phyloP scores from a whole-genome alignment of 2,113 vertebrate genomes.

The Lutjanus erythropterus region DNA sequence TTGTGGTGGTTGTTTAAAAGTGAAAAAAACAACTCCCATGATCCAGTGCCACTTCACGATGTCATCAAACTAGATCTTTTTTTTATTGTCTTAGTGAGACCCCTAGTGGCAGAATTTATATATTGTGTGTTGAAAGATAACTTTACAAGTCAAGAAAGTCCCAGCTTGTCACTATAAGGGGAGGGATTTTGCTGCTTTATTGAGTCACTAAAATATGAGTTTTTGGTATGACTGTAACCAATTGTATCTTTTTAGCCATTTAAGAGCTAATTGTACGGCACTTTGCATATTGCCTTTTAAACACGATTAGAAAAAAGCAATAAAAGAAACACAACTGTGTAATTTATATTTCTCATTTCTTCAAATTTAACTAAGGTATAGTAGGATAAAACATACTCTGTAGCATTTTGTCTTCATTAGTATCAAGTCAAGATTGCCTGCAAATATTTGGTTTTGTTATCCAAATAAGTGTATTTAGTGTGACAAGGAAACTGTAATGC shows the following conservation, averaged over 20 bases:
- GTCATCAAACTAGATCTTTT: too few species aligned
- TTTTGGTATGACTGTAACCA: not conserved
- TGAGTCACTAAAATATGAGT: not conserved
- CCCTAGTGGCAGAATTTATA: too few species aligned
- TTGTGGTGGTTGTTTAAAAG: too few species aligned
- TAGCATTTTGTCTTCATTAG: constrained; percentile 41
- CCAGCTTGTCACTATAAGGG: too few species aligned
- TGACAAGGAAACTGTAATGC: constrained; percentile 33
- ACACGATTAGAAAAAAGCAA: not conserved
- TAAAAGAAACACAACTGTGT: not conserved
- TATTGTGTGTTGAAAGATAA: too few species aligned
- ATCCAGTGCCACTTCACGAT: too few species aligned
- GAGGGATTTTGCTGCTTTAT: too few species aligned
- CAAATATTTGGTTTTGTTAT: constrained; percentile 43
- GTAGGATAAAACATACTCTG: not conserved
- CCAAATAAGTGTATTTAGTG: constrained; percentile 32
- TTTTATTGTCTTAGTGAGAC: too few species aligned
- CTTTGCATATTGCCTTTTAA: not conserved
- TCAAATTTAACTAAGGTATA: not conserved
- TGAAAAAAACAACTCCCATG: too few species aligned
- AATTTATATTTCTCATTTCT: not conserved
- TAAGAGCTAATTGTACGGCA: not conserved
- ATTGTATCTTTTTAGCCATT: not conserved
- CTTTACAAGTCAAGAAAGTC: too few species aligned
- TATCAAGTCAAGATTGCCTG: not conserved